A percentile compares a stretch with the other conserved stretches of the same genome.
phyloP scores from a whole-genome alignment of 2,113 vertebrate species.

The Ciconia boyciana region DNA sequence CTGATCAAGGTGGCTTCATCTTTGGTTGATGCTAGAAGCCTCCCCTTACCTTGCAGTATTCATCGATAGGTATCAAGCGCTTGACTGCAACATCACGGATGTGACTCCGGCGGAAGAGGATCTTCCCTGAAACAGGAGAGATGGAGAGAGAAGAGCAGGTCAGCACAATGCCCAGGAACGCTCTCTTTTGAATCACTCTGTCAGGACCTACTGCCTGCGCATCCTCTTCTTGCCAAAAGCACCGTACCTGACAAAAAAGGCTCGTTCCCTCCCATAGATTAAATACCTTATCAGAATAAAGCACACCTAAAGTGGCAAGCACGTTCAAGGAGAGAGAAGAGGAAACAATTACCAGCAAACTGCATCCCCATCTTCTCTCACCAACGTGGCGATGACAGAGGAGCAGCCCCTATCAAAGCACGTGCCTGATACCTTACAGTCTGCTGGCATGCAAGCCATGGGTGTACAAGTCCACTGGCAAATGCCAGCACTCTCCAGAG shows the following conservation, averaged over 20 bases:
- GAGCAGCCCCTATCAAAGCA: not conserved
- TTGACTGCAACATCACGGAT: conserved; percentile 97
- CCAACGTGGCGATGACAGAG: fast-evolving
- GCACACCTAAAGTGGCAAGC: not conserved
- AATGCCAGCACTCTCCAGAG: fast-evolving
- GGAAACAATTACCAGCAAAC: not conserved
- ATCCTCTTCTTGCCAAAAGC: not conserved
- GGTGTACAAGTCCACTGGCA: not conserved
- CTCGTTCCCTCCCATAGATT: not conserved
- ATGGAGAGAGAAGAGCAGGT: not conserved
- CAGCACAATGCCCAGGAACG: not conserved
- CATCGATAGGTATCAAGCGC: conserved; percentile 92
- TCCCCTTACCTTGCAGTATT: conserved; percentile 93
- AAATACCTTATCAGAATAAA: not conserved
- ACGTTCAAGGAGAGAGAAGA: not conserved
- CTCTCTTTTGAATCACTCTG: not conserved
- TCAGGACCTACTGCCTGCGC: not conserved
- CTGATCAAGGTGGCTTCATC: not conserved
- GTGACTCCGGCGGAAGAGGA: conserved; percentile 95
- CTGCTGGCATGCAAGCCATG: not conserved
- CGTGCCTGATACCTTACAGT: not conserved
- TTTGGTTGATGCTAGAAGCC: not conserved
- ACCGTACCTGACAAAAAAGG: fast-evolving
- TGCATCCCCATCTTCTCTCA: not conserved
- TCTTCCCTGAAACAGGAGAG: conserved; percentile 85